Base-by-base conservation (phyloP, 2,888 invertebrate genomes). In the Pachydiplax longipennis region DNA sequence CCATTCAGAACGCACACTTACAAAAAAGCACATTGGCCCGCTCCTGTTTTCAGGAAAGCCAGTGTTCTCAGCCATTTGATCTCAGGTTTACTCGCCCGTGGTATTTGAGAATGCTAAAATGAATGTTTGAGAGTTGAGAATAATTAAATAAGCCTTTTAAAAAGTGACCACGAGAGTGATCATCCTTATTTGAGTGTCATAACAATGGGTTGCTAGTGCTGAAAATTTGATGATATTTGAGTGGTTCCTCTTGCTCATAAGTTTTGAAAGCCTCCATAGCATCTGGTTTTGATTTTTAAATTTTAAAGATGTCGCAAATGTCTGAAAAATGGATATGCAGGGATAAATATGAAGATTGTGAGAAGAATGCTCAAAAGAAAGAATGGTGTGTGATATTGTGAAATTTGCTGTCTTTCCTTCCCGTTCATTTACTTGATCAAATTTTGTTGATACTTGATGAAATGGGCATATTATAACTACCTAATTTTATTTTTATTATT, bases 321-420 rank as follows among this genome's bases (percentile, higher is more conserved):
- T 61, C 87, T 87, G 87, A 87, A 87, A 87, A 87, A 87, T 87
- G 87, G 87, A 87, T 87, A 87, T 87, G 87, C 87, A 87, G 87
- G 87, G 87, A 87, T 83, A 87, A 87, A 37, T 40, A 65, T 87
- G 82, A 82, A 44, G 87, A 87, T 87, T 87, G 87, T 87, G 87
- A 87, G 87, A 87, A 87, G 87, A 87, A 61, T 87, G 87, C 87
- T 87, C 87, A 87, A 87, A 83, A 35, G 31, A 83, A 65, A 61
- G 87, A 37, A 61, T 87, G 87, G 61, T 87, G 87, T 61, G 87
- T 87, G 87, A 87, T 87, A 65, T 22, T 61, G 87, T 65, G 61
- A 61, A 37, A 65, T 61, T 87, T 87, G 40, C 61, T 87, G 73
- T 73, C 65, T 87, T 87, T 87, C 65, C 40, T 87, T 65, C 37